Base-by-base conservation (phyloP, 2,113 vertebrate genomes). In the Vicugna pacos region DNA sequence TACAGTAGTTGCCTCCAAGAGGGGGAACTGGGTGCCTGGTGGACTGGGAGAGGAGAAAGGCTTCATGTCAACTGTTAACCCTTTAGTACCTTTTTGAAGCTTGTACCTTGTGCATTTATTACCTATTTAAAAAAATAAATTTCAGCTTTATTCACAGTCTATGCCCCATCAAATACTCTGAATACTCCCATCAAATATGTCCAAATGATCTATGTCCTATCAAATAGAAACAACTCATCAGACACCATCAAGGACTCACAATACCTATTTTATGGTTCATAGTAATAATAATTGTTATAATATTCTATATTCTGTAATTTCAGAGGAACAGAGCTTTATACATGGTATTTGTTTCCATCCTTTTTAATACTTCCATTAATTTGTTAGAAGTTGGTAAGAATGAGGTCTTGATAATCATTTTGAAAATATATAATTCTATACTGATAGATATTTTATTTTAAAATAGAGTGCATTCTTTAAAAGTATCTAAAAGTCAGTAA, bases 381-480 rank as follows among this genome's bases (percentile, higher is more conserved):
- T 65, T 82, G 67, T 79, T 88, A 91, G 35, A 86, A 86, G 5
- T 70, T 87, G n/a, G 1, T 62, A 96, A 80, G 46, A 72, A 79
- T 88, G 52, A 69, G 11, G 46, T 96, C 50, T 96, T 96, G 35
- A 94, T 81, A 86, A 86, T 52, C 9, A 80, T 46, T 94, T 76
- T 90, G 22, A 92, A 96, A 97, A 87, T 60, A 88, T 4, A 1
- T 88, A 94, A 89, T 93, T 92, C 30, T 92, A 69, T 65, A 91
- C 46, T 79, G 24, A 76, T 19, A 94, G 28, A 6, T 52, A 89
- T 88, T 95, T 89, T 93, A 70, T 67, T 79, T 94, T 70, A 82
- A 88, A 83, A 84, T 72, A 84, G 3, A 72, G 1, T 76, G 70
- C 0, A 69, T 85, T 86, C 38, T 91, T 89, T 84, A 42, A 92